Evolutionary conservation across 2,797 vertebrate species (phyloP), one percentile per base, ranked within the genome.

Genomic region (Sebastes itinus): DNA sequence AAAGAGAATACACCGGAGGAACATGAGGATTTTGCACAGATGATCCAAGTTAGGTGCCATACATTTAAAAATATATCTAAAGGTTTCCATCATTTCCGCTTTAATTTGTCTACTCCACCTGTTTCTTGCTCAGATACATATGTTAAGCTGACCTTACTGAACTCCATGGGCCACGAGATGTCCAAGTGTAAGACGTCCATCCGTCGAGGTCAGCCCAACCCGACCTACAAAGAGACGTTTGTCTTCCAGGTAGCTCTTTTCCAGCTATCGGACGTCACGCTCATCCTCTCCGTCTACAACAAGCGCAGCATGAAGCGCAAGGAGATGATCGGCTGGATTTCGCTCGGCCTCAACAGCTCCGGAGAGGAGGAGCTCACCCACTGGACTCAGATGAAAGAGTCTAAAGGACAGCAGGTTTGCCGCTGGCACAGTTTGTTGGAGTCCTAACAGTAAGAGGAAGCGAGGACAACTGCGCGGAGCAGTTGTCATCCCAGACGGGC

Each of bases 141-240:
- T 35, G 98, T 99, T 75, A 99, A 99, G 92, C 92, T 99, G 95
- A 99, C 98, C 7, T 90, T 99, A 28, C 96, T 99, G 93, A 99
- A 99, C 95, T 99, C 98, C 69, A 99, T 99, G 97, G 98, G 98
- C 84, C 98, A 99, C 83, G 98, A 99, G 94, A 99, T 99, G 98
- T 99, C 98, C 94, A 99, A 98, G 90, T 99, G 98, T 92, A 99
- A 99, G 94, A 99, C 98, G 4, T 99, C 98, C 49, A 96, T 98
- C 90, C 97, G 97, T 64, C 96, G 98, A 64, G 98, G 98, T 59
- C 98, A 99, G 89, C 97, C 98, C 61, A 98, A 99, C 91, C 98
- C 98, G 0, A 96, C 97, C 60, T 99, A 99, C 96, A 99, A 98
- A 95, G 98, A 99, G 92, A 99, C 97, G 1, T 99, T 99, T 83